Conservation (phyloP, 2,797 vertebrate species). For the Graptemys geographica region DNA sequence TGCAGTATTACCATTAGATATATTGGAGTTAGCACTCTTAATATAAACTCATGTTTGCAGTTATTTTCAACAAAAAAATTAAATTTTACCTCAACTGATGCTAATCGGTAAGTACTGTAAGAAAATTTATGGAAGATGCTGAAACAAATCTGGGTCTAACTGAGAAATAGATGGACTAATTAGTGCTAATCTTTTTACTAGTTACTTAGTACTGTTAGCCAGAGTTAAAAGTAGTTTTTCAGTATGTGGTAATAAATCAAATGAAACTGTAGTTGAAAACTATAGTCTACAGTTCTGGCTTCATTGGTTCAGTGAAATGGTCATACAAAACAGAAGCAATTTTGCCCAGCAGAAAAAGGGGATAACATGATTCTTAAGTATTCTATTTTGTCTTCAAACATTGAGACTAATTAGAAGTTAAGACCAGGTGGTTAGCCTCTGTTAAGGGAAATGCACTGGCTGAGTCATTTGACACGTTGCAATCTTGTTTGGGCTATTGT, state of each 20-base stretch:
- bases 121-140: conserved; percentile 2
- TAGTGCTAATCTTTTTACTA: neutral
- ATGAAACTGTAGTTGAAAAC: neutral
- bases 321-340: conserved; percentile 9
- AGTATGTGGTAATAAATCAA: conserved; percentile 43
- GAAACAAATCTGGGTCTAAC: conserved; percentile 24
- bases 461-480: neutral
- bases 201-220: neutral
- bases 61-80: neutral
- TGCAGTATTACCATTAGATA: neutral
- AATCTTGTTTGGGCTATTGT: neutral
- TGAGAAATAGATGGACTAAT: neutral
- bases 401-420: neutral
- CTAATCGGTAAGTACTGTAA: neutral
- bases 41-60: neutral
- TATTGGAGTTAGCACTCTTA: neutral
- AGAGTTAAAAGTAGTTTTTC: neutral
- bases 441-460: neutral
- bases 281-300: neutral
- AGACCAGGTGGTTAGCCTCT: conserved; percentile 10
- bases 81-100: neutral
- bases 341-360: conserved; percentile 27
- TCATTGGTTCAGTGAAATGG: conserved; percentile 31
- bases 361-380: neutral
- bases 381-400: conserved; percentile 21